These are phyloP conservation scores for Macaca mulatta DNA, from an alignment of 2,113 vertebrate genomes.

Conservation along the genomic window DNA sequence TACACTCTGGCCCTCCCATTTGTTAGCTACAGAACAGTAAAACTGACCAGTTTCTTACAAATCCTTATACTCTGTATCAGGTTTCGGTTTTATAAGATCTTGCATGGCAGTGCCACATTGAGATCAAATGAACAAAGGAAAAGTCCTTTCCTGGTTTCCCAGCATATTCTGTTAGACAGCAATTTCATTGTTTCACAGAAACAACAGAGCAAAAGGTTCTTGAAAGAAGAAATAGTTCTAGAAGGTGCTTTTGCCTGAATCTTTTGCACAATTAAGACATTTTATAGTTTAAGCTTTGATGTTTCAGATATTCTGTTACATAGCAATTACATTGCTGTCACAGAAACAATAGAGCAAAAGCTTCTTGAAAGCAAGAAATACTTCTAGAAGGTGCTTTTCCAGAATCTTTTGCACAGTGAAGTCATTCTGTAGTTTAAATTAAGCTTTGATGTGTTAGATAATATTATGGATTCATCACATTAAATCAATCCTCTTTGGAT, in stretches of 20 bases:
- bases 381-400: slow-evolving; percentile 85
- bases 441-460: slow-evolving; percentile 73
- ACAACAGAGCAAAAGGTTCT: slow-evolving; percentile 87
- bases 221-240: slow-evolving; percentile 83
- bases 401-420: slow-evolving; percentile 87
- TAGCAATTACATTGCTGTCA: slow-evolving; percentile 85
- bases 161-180: slow-evolving; percentile 79
- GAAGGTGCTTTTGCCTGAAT: slow-evolving; percentile 83
- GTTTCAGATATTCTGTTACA: slow-evolving; percentile 78
- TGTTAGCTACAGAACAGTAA: slow-evolving; percentile 90
- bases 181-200: slow-evolving; percentile 87
- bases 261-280: slow-evolving; percentile 88
- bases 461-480: slow-evolving; percentile 87
- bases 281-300: slow-evolving; percentile 90
- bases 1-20: slow-evolving; percentile 81
- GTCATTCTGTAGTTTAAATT: slow-evolving; percentile 83
- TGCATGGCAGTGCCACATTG: slow-evolving; percentile 81
- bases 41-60: slow-evolving; percentile 87
- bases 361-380: slow-evolving; percentile 82
- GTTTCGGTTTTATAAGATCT: slow-evolving; percentile 86
- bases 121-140: slow-evolving; percentile 84
- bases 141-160: slow-evolving; percentile 77
- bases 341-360: slow-evolving; percentile 87
- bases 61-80: slow-evolving; percentile 81
- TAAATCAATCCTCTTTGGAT: slow-evolving; percentile 88